A percentile compares a stretch with the other conserved stretches of the same genome.
These are phyloP conservation scores for Thripadectes ignobilis DNA, from an alignment of 2,797 vertebrate genomes.

Conservation along the genomic window DNA sequence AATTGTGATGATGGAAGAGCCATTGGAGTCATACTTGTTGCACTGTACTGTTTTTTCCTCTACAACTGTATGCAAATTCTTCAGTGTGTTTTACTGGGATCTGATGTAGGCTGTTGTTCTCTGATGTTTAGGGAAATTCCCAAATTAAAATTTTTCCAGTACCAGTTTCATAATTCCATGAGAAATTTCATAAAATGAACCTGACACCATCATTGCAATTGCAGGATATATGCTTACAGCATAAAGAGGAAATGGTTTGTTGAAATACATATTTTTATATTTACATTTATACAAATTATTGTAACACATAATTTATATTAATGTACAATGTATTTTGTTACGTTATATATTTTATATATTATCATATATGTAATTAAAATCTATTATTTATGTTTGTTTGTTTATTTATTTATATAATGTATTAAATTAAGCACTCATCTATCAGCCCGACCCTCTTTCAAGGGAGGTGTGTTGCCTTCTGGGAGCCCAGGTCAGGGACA, in stretches of 20 bases:
- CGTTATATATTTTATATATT: not conserved
- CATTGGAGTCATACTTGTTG: not conserved
- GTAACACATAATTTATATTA: not conserved
- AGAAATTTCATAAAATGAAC: slow-evolving; percentile 32
- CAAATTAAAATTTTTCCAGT: slow-evolving; percentile 22
- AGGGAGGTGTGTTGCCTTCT: fast-evolving
- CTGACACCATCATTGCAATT: not conserved
- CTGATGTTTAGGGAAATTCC: slow-evolving; percentile 60
- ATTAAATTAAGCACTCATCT: not conserved
- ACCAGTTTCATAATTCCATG: slow-evolving; percentile 42
- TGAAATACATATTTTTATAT: not conserved
- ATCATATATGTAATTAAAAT: not conserved
- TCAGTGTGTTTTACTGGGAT: not conserved
- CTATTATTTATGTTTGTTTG: not conserved
- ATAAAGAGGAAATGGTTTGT: not conserved
- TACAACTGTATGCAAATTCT: not conserved
- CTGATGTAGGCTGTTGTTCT: not conserved
- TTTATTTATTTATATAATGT: not conserved
- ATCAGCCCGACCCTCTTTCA: fast-evolving
- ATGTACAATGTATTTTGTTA: not conserved
- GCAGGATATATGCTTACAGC: not conserved
- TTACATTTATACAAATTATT: not conserved
- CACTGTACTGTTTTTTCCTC: not conserved
- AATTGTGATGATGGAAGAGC: not conserved
- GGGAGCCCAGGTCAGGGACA: not conserved